Evolutionary conservation across 2,888 invertebrate species (phyloP).

Genomic region (Flabesymbios commensalis): DNA sequence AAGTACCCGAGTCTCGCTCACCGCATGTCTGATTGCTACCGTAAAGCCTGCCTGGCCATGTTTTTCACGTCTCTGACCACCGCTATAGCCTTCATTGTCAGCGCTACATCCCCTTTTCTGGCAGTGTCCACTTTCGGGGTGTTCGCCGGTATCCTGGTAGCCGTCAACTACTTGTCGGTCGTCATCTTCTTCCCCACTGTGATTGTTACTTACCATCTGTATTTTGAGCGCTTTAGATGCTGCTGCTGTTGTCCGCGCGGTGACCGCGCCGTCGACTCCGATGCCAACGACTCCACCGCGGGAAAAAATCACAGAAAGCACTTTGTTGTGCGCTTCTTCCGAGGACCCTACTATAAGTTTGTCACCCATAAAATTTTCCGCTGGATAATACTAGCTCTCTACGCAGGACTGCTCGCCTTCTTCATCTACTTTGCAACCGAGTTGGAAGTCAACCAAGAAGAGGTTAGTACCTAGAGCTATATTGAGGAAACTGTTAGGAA

Average conservation of each 20-base stretch:
- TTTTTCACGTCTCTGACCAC: conserved; percentile 30
- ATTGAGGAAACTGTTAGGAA: no score
- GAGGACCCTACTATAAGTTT: conserved; percentile 41
- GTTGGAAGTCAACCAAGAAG: conserved; percentile 47
- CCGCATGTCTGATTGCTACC: conserved; percentile 24
- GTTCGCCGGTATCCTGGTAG: conserved; percentile 44
- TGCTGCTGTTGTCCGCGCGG: conserved; percentile 26
- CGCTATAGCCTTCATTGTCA: conserved; percentile 37
- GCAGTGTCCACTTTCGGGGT: conserved; percentile 47
- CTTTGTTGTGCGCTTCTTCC: conserved; percentile 22
- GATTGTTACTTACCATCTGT: conserved; percentile 19
- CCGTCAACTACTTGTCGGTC: conserved; percentile 27
- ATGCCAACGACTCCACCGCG: not conserved
- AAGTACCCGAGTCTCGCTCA: conserved; percentile 25
- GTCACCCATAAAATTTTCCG: conserved; percentile 37
- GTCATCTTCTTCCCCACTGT: conserved; percentile 26
- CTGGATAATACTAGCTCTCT: conserved; percentile 38
- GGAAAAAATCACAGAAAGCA: not conserved
- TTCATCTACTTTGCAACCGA: conserved; percentile 42
- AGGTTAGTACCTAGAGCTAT: no score
- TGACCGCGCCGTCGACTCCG: not conserved
- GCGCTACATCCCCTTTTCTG: conserved; percentile 43
- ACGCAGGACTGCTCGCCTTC: conserved; percentile 32
- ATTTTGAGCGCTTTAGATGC: conserved; percentile 30
- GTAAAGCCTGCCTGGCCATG: conserved; percentile 26